A percentile compares a stretch with the other conserved stretches of the same genome.
These are phyloP conservation scores for Dolichallabes microphthalmus DNA, from an alignment of 2,113 vertebrate species.

Conservation along the genomic window DNA sequence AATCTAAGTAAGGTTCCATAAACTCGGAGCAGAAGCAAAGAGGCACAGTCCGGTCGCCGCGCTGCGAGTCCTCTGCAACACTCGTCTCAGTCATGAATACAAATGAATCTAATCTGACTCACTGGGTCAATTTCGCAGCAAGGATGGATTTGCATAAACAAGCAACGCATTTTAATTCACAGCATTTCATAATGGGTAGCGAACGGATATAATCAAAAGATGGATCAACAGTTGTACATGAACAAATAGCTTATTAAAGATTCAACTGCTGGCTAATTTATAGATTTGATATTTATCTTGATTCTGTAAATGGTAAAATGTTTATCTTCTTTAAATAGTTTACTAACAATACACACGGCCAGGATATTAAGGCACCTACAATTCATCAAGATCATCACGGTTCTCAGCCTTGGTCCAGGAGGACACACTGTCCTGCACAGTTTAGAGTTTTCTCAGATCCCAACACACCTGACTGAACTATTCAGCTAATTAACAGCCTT, in stretches of 20 bases:
- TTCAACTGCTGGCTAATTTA: not conserved
- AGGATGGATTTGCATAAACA: conserved; percentile 32
- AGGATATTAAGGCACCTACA: not conserved
- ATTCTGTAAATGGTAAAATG: not conserved
- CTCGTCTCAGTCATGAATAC: conserved; percentile 8
- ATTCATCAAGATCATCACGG: not conserved
- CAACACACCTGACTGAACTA: too few species aligned
- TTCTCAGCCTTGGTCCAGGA: too few species aligned
- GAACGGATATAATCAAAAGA: not conserved
- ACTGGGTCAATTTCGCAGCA: conserved; percentile 26
- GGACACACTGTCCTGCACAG: too few species aligned
- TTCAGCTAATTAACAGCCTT: too few species aligned
- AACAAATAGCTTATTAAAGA: not conserved
- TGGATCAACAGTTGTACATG: not conserved
- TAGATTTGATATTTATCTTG: not conserved
- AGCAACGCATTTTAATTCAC: conserved; percentile 25
- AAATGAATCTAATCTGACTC: conserved; percentile 25
- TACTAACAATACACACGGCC: not conserved
- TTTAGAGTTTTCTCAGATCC: too few species aligned
- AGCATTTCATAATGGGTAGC: not conserved
- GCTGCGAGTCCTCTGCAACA: not conserved
- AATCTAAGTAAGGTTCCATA: conserved; percentile 19
- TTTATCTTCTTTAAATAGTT: not conserved
- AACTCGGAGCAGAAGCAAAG: not conserved
- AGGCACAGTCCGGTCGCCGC: conserved; percentile 14